A percentile compares a stretch with the other conserved stretches of the same genome.
Evolutionary conservation across 2,888 invertebrate species (phyloP).

Genomic region (Labia minor): DNA sequence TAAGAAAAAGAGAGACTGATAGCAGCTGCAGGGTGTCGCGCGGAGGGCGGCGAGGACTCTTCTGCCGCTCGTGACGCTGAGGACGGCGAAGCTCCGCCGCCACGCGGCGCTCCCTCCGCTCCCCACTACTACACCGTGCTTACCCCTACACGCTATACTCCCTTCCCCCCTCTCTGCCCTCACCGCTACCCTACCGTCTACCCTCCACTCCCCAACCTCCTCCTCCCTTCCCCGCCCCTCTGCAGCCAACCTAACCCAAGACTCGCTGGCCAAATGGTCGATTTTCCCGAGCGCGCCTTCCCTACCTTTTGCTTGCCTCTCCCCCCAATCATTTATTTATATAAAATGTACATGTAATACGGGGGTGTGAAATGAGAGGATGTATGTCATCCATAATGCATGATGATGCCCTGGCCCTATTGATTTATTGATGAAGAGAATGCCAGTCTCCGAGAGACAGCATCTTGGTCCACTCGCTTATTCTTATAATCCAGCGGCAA

Average conservation of each 20-base stretch:
- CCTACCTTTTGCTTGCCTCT: conserved; percentile 19
- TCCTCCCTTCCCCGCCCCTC: too few species aligned
- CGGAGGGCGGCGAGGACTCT: background rate
- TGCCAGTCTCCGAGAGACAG: conserved; percentile 9
- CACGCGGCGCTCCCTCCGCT: conserved; percentile 14
- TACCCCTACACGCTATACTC: too few species aligned
- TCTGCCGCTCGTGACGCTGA: conserved; percentile 16
- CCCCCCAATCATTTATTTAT: conserved; percentile 31
- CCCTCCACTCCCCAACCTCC: conserved; percentile 19
- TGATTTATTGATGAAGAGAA: conserved; percentile 30
- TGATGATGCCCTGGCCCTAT: conserved; percentile 28
- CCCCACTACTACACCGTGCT: too few species aligned
- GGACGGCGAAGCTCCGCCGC: conserved; percentile 18
- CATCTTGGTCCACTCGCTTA: background rate
- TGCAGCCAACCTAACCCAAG: conserved; percentile 20
- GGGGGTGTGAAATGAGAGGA: conserved; percentile 33
- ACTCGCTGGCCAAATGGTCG: conserved; percentile 25
- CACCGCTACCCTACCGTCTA: conserved; percentile 22
- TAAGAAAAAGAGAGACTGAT: background rate
- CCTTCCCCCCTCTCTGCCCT: conserved; percentile 14
- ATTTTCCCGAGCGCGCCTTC: conserved; percentile 25
- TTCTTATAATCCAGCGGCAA: conserved; percentile 2
- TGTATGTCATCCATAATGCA: conserved; percentile 31
- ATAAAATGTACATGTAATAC: conserved; percentile 34
- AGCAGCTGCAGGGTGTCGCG: background rate